Percentiles rank a stretch among this genome's conserved stretches.
Conservation (phyloP, 1,140 invertebrate species). For the Cotesia chilonis region DNA sequence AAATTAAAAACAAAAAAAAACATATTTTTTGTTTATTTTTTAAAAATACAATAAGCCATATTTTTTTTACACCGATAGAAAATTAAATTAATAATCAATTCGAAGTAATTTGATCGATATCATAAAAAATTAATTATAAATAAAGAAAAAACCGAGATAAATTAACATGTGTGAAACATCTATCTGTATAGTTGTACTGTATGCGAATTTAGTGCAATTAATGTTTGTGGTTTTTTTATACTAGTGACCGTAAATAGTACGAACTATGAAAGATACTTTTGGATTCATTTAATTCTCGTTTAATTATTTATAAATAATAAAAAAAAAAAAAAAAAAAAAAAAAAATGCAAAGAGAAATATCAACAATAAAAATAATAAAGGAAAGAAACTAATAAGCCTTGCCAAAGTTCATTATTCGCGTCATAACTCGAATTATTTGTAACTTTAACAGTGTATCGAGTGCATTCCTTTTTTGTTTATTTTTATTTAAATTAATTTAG, state of each 20-base stretch:
- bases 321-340: constrained; percentile 14
- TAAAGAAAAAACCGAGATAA: constrained; percentile 6
- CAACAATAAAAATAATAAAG: constrained; percentile 1
- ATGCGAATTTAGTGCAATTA: constrained; percentile 41
- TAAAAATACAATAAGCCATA: too few relatives aligned
- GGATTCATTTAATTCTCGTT: neutral
- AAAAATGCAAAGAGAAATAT: constrained; percentile 24
- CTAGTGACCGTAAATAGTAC: constrained; percentile 23
- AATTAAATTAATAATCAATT: too few relatives aligned
- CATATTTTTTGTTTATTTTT: too few relatives aligned
- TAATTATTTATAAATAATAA: constrained; percentile 20
- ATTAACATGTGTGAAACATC: constrained; percentile 1
- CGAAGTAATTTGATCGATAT: too few relatives aligned
- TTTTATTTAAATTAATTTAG: constrained; percentile 18
- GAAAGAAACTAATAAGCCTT: constrained; percentile 36
- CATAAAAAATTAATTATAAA: neutral
- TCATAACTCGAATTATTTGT: constrained; percentile 39
- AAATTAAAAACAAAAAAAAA: too few relatives aligned
- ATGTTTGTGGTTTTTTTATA: constrained; percentile 31
- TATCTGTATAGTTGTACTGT: constrained; percentile 38
- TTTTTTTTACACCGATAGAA: constrained; percentile 37
- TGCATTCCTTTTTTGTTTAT: constrained; percentile 41
- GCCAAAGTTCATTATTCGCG: constrained; percentile 42
- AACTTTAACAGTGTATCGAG: constrained; percentile 39
- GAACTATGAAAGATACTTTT: constrained; percentile 20